Evolutionary conservation across 1,140 invertebrate species (phyloP), one percentile per base, ranked within the genome.

Genomic region (Drosophila carrolli): DNA sequence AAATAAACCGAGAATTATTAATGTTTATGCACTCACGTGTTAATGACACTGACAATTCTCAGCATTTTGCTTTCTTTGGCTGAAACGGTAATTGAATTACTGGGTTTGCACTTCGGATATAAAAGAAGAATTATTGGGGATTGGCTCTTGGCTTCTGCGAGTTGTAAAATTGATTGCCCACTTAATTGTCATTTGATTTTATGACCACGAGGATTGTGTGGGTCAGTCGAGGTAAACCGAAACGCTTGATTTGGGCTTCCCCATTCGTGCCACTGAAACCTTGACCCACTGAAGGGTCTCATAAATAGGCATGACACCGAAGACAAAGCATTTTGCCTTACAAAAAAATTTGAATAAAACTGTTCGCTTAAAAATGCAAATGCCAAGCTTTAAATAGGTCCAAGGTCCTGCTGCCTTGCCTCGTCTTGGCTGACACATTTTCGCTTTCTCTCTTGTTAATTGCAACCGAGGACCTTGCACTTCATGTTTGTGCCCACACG

Each of bases 381-480:
- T 85, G 81, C 66, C 76, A 85, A 61, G 47, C 41, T 11, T 37
- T 19, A 55, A 74, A 74, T 56, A 73, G 48, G 14, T 29, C 47
- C 53, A 71, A 77, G 57, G 44, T 43, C 35, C 10, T 48, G 60
- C 40, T 57, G 35, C 57, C 35, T 48, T 47, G 19, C 65, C 65
- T 57, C 70, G 65, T 23, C 67, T 35, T 57, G 57, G 38, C 60
- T 80, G 80, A 83, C 80, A 83, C 75, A 83, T 71, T 83, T 83
- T 71, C 38, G 50, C 37, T 7, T 47, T 47, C 29, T 29, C 27
- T 58, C 67, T 62, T 57, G 80, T 78, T 78, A 83, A 74, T 80
- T 57, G 58, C 50, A 13, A 50, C 47, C 32, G 38, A 62, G 60
- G 57, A 71, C 81, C 81, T 85, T 85, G 81, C 81, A 85, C 81